phyloP scores from a whole-genome alignment of 2,797 vertebrate species.

The Tangara arthus region DNA sequence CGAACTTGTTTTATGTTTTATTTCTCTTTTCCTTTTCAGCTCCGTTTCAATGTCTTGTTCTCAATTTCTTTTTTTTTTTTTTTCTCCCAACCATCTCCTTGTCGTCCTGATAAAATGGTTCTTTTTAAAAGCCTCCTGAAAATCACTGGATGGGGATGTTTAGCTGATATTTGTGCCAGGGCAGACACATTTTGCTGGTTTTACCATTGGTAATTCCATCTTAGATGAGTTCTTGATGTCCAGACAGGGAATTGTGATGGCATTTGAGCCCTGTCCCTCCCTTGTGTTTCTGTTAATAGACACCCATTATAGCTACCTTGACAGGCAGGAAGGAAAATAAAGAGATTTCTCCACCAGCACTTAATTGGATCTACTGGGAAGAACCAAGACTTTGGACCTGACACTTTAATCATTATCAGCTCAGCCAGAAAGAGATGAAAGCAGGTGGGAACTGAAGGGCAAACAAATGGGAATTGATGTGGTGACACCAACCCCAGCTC shows the following conservation, averaged over 20 bases:
- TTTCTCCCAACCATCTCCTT: background rate
- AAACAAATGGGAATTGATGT: background rate
- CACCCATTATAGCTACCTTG: fast-evolving
- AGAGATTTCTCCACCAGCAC: background rate
- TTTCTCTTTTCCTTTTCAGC: background rate
- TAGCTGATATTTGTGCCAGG: background rate
- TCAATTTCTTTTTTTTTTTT: too few species aligned
- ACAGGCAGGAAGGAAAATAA: background rate
- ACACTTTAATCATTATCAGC: background rate
- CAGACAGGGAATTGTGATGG: background rate
- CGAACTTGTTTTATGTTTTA: background rate
- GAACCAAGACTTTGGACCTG: background rate
- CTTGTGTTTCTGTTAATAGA: background rate
- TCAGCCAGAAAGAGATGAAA: background rate
- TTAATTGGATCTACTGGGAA: background rate
- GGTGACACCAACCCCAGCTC: background rate
- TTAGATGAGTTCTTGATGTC: background rate
- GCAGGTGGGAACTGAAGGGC: background rate
- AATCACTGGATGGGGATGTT: background rate
- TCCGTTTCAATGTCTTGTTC: fast-evolving
- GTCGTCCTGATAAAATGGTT: background rate
- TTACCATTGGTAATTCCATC: too few species aligned
- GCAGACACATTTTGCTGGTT: background rate
- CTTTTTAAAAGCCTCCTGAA: background rate
- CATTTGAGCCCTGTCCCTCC: background rate